These are phyloP conservation scores for Pygoscelis antarcticus DNA, from an alignment of 2,113 vertebrate species.

Conservation along the genomic window DNA sequence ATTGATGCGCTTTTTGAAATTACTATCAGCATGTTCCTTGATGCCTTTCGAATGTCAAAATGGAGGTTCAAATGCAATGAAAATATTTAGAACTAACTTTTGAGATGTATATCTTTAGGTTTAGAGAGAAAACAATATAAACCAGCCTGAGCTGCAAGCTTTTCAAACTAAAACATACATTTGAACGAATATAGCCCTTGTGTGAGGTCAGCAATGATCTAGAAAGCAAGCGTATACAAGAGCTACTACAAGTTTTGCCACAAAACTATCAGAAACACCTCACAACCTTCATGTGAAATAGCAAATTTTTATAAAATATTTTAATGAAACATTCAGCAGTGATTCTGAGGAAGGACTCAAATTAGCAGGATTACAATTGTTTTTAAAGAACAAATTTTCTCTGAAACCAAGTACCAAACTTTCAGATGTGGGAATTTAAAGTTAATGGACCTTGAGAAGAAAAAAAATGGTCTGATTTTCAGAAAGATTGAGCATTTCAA, in stretches of 20 bases:
- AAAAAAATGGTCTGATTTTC: neutral
- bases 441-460: neutral
- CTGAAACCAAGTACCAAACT: neutral
- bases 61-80: rapidly evolving
- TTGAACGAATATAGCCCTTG: neutral
- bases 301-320: neutral
- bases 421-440: neutral
- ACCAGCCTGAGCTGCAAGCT: neutral
- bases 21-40: neutral
- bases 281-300: neutral
- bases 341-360: neutral
- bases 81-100: neutral
- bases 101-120: neutral
- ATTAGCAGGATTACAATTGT: neutral
- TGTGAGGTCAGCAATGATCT: neutral
- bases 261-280: neutral
- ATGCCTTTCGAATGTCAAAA: neutral
- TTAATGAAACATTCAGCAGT: neutral
- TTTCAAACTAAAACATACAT: neutral
- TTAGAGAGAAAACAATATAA: neutral
- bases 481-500: neutral
- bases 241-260: neutral
- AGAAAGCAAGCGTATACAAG: neutral
- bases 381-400: neutral
- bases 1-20: neutral